Percentiles rank a stretch among this genome's conserved stretches.
phyloP scores from a whole-genome alignment of 2,113 vertebrate species.

The Peromyscus leucopus region DNA sequence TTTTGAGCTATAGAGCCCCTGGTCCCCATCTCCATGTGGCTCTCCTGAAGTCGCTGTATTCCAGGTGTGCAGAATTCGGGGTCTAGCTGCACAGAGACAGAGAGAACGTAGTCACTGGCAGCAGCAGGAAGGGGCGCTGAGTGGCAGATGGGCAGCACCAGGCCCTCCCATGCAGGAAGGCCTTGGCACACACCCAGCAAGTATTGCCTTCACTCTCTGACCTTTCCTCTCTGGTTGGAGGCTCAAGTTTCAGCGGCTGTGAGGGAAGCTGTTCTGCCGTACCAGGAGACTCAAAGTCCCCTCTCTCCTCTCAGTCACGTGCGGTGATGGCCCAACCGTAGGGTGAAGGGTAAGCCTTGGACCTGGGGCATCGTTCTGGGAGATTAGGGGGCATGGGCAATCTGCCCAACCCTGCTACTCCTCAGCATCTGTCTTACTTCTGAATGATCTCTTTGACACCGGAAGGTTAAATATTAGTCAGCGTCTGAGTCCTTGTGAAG shows the following conservation, averaged over 20 bases:
- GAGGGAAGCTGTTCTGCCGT: constrained; percentile 35
- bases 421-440: constrained; percentile 52
- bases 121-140: neutral
- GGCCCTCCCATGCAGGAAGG: neutral
- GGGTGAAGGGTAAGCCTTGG: neutral
- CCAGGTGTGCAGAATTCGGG: neutral
- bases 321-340: neutral
- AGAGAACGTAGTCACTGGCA: neutral
- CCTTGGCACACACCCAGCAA: constrained; percentile 9
- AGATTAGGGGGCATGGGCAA: constrained; percentile 12
- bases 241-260: constrained; percentile 71
- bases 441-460: constrained; percentile 31
- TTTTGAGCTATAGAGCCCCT: neutral
- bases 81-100: neutral
- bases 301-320: constrained; percentile 42
- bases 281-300: constrained; percentile 54
- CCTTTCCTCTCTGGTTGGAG: constrained; percentile 70
- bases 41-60: constrained; percentile 7
- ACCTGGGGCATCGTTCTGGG: constrained; percentile 6
- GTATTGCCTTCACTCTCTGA: constrained; percentile 61
- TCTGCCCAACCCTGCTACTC: neutral
- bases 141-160: neutral
- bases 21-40: neutral
- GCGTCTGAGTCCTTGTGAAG: constrained; percentile 36
- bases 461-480: constrained; percentile 70